phyloP scores from a whole-genome alignment of 2,888 invertebrate species.

The Amblyjoppa fuscipennis region DNA sequence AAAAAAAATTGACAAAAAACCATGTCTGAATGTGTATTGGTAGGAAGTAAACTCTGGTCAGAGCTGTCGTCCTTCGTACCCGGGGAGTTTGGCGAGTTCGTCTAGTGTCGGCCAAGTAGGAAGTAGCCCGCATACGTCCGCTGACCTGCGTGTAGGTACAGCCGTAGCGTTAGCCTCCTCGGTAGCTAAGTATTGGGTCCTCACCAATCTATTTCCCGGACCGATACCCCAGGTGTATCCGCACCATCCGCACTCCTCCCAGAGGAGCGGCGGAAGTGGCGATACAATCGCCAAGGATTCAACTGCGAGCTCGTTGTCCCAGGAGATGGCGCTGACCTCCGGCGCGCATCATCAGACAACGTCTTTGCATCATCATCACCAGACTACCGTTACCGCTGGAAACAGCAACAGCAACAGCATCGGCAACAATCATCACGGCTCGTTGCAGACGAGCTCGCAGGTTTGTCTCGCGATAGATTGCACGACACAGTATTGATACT shows the following conservation, averaged over 20 bases:
- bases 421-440: constrained; percentile 79
- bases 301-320: constrained; percentile 76
- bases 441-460: constrained; percentile 82
- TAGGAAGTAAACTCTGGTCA: constrained; percentile 84
- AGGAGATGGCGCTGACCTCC: constrained; percentile 82
- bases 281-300: constrained; percentile 79
- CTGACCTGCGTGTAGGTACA: constrained; percentile 85
- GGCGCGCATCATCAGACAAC: constrained; percentile 80
- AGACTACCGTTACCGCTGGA: constrained; percentile 78
- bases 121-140: constrained; percentile 81
- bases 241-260: constrained; percentile 86
- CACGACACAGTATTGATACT: constrained; percentile 65
- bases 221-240: constrained; percentile 90
- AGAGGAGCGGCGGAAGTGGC: constrained; percentile 87
- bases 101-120: constrained; percentile 83
- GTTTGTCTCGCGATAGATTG: constrained; percentile 81
- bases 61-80: constrained; percentile 83
- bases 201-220: constrained; percentile 92
- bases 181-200: constrained; percentile 94
- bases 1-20: constrained; percentile 67
- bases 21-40: constrained; percentile 83
- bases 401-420: constrained; percentile 77
- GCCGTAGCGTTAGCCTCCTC: constrained; percentile 90
- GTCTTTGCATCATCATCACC: constrained; percentile 79
- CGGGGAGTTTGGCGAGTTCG: constrained; percentile 82